Base-by-base conservation (phyloP, 2,113 vertebrate genomes). In the Anser cygnoides region DNA sequence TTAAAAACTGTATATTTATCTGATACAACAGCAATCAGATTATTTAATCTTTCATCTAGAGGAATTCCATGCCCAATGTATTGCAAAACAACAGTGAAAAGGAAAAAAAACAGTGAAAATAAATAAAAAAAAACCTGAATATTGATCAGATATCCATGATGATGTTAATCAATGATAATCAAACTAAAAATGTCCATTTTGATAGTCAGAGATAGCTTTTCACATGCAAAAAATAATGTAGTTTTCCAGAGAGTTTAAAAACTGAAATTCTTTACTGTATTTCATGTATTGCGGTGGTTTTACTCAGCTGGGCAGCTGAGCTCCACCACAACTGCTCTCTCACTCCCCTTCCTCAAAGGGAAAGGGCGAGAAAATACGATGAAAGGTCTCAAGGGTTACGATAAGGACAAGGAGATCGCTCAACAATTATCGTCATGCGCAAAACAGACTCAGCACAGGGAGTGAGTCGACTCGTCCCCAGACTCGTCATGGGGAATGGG, bases 21-120 rank as follows among this genome's bases (percentile, higher is more conserved):
- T 41, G 21, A 75, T 55, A 54, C 2, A 70, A 77, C 3, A 46
- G 4, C 19, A 59, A 13, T 59, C 22, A 63, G 17, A n/a, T 66
- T 76, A 61, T 65, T 54, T 81, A 28, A 14, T 50, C 15, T 89
- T 93, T 74, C 8, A 58, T 77, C 22, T 41, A n/a, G 12, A 17
- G 17, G 4, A 81, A 50, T 58, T 43, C 11, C 74, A 12, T 61
- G 29, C 41, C 14, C 8, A 9, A 37, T 67, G 66, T 67, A 37
- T n/a, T 62, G 43, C 2, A 67, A 72, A 92, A 72, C 20, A 50
- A 37, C 3, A 10, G 5, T 1, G 16, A 20, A 7, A 3, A 2
- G 1, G 5, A 10, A 8, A 1, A 43, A 23, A 9, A 15, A 25
- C 7, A 18, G 2, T 39, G 39, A 39, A 39, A 39, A 39, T 9